Evolutionary conservation across 2,888 invertebrate species (phyloP).

Genomic region (Lasioglossum pauxillum): DNA sequence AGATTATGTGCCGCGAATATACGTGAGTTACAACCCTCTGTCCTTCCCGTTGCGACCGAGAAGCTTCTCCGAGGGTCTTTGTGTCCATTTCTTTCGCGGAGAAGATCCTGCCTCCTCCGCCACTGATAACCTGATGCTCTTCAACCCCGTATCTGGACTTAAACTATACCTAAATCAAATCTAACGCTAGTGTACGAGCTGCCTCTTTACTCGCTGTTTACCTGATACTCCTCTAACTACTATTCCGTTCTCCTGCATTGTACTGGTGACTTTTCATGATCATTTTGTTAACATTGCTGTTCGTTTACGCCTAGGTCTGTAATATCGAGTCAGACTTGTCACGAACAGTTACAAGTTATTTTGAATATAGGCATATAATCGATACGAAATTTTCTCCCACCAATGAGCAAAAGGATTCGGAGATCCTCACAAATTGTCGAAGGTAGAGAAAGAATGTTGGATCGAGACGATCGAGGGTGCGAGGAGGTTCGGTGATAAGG

Average conservation of each 20-base stretch:
- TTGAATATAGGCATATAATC: background rate
- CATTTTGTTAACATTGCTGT: background rate
- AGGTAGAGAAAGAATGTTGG: constrained; percentile 1
- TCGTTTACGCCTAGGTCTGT: background rate
- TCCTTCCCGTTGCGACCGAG: constrained; percentile 53
- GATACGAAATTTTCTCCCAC: background rate
- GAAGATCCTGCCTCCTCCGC: background rate
- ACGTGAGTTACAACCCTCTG: constrained; percentile 73
- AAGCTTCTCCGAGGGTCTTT: constrained; percentile 31
- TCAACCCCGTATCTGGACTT: background rate
- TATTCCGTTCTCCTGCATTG: background rate
- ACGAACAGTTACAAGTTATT: background rate
- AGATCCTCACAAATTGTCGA: background rate
- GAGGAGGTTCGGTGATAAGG: constrained; percentile 70
- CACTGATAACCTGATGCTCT: constrained; percentile 4
- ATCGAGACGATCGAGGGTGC: constrained; percentile 57
- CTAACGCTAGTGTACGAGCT: background rate
- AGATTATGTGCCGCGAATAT: constrained; percentile 80
- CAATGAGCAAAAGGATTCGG: background rate
- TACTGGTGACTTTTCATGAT: background rate
- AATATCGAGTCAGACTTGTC: background rate
- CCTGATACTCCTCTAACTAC: background rate
- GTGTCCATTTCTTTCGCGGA: constrained; percentile 32
- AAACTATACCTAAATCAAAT: constrained; percentile 5
- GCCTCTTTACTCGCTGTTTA: background rate